Conservation (phyloP, 1,140 invertebrate genomes). For the Trissolcus basalis region DNA sequence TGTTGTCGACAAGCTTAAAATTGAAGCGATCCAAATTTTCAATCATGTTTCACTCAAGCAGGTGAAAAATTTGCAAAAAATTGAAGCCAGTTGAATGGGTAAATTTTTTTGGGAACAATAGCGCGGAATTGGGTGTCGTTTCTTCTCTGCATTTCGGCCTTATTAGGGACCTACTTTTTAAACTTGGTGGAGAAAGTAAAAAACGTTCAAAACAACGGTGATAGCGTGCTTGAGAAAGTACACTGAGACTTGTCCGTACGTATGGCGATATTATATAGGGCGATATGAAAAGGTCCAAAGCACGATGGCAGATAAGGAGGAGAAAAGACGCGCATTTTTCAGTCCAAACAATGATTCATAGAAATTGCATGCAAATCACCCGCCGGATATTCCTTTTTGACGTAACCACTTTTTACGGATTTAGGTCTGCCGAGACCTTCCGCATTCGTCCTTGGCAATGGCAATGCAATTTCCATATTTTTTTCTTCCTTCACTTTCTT, state of each 20-base stretch:
- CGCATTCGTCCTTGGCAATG: conserved; percentile 39
- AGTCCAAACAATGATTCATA: conserved; percentile 36
- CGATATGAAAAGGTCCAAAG: conserved; percentile 57
- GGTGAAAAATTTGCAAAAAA: neutral
- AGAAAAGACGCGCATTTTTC: conserved; percentile 34
- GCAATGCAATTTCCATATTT: conserved; percentile 22
- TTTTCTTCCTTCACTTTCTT: conserved; percentile 9
- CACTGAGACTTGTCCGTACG: conserved; percentile 63
- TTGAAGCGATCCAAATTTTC: too few relatives aligned
- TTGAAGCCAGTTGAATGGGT: conserved; percentile 1
- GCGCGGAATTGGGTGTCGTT: conserved; percentile 40
- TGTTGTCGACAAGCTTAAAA: too few relatives aligned
- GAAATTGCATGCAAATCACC: conserved; percentile 35
- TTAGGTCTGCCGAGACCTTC: conserved; percentile 23
- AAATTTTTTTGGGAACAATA: conserved; percentile 32
- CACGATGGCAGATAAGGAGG: conserved; percentile 43
- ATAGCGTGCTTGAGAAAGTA: conserved; percentile 72
- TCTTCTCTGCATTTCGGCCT: conserved; percentile 55
- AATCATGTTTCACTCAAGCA: neutral
- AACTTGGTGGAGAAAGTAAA: conserved; percentile 71
- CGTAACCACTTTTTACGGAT: conserved; percentile 25
- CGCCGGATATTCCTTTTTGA: conserved; percentile 13
- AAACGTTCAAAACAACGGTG: conserved; percentile 64
- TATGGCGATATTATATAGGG: conserved; percentile 65
- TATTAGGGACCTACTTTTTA: conserved; percentile 74